These are phyloP conservation scores for Bos taurus DNA, from an alignment of 2,113 vertebrate genomes.

Conservation along the genomic window ARS-UCD2.0 NC_037332.1:119574001-119574500, in stretches of 20 bases:
- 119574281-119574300: too few species aligned
- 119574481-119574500: neutral
- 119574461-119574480: neutral
- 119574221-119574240: neutral
- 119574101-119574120: neutral
- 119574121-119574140: neutral
- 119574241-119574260: neutral
- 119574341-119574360: neutral
- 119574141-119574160: accelerated
- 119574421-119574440: neutral
- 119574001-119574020: neutral
- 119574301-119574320: accelerated
- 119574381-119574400: neutral
- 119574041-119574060: neutral
- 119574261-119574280: neutral
- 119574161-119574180: neutral
- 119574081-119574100: neutral
- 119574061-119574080: neutral
- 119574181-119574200: neutral
- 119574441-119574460: neutral
- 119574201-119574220: neutral
- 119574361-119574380: neutral
- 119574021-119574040: neutral
- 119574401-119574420: neutral
- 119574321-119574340: neutral